Evolutionary conservation across 2,888 invertebrate genomes (phyloP).

Genomic region (Itoplectis maculator): DNA sequence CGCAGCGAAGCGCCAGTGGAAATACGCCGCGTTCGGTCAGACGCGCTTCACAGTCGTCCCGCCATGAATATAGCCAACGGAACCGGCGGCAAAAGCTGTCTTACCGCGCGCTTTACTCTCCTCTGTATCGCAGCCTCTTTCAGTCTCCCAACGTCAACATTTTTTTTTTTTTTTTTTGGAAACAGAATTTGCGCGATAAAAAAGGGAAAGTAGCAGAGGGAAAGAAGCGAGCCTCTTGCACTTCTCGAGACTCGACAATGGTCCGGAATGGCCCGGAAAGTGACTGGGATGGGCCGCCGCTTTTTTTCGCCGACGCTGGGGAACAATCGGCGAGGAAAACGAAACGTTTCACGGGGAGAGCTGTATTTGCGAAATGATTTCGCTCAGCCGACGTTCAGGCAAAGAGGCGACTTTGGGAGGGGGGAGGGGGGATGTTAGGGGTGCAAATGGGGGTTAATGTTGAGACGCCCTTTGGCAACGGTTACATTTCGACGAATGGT

Average conservation of each 20-base stretch:
- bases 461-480: conserved; percentile 31
- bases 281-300: conserved; percentile 25
- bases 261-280: conserved; percentile 35
- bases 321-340: conserved; percentile 56
- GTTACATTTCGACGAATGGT: conserved; percentile 14
- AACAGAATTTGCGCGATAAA: conserved; percentile 44
- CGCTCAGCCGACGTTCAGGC: conserved; percentile 9
- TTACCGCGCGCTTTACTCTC: conserved; percentile 29
- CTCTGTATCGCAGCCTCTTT: conserved; percentile 6
- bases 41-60: neutral
- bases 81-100: conserved; percentile 17
- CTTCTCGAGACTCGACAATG: conserved; percentile 39
- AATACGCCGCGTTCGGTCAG: conserved; percentile 58
- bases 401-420: neutral
- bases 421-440: neutral
- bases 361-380: conserved; percentile 45
- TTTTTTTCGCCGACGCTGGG: conserved; percentile 52
- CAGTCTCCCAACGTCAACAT: conserved; percentile 24
- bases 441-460: conserved; percentile 21
- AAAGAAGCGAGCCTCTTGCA: conserved; percentile 37
- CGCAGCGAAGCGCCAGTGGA: conserved; percentile 50
- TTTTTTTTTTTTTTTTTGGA: conserved; percentile 12
- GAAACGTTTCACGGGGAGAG: conserved; percentile 52
- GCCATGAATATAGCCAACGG: conserved; percentile 34
- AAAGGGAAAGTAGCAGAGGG: conserved; percentile 3